Base-by-base conservation (phyloP, 2,113 vertebrate genomes). In the Cavia aperea region DNA sequence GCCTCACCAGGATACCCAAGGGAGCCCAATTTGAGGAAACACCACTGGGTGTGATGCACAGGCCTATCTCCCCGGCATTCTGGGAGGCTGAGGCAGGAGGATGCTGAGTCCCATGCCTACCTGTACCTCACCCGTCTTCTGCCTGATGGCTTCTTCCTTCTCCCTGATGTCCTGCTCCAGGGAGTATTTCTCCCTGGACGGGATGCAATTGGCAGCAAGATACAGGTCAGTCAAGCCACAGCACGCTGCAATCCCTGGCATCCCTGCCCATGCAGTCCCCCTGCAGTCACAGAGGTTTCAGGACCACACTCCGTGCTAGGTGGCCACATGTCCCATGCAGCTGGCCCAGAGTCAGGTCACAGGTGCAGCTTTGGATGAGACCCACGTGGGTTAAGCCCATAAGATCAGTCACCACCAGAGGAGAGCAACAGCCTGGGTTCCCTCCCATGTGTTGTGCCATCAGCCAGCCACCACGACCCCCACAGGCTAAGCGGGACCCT, bases 141-240 rank as follows among this genome's bases (percentile, higher is more conserved):
- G 98, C 72, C 99, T 98, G 94, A 99, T 98, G 49, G 99, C 98
- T 90, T 99, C 99, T 94, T 99, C 99, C 54, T 99, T 98, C 89
- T 99, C 99, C 91, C 99, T 97, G 95, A 99, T 99, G 96, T 99
- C 99, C 92, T 99, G 99, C 92, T 99, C 99, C 91, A 99, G 97
- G 0, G 98, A 98, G 56, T 98, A 99, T 66, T 99, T 99, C 97
- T 99, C 99, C 95, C 99, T 99, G 97, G 16, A 19, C 6, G 56
- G 56, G 16, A 4, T 1, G 15, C 56, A 56, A 56, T 14, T 12
- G 56, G 56, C 56, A 19, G 56, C 56, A 6, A 19, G 16, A 16
- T 5, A 19, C 18, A 18, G 56, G 56, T 58, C 56, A 58, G 56
- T 12, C 51, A 54, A 54, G 51, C 51, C 51, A 54, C 51, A 54